Percentiles rank a stretch among this genome's conserved stretches.
These are phyloP conservation scores for Borostomias antarcticus DNA, from an alignment of 2,797 vertebrate species.

Conservation along the genomic window DNA sequence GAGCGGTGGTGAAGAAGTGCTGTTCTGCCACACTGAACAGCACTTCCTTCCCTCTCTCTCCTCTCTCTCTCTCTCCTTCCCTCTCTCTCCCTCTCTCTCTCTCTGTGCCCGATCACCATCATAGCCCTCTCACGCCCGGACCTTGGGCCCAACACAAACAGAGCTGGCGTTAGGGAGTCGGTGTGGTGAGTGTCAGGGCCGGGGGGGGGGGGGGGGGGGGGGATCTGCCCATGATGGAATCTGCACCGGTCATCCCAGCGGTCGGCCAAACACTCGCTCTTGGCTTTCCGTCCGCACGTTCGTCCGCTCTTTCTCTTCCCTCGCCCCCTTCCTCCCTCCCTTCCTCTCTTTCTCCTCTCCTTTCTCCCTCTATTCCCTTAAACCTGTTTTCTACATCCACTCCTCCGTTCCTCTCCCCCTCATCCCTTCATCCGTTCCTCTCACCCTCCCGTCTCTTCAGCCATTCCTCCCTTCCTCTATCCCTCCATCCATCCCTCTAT, in stretches of 20 bases:
- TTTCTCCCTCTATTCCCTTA: no score
- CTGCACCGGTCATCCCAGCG: slow-evolving; percentile 15
- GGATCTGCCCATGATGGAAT: slow-evolving; percentile 25
- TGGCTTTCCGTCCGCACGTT: no score
- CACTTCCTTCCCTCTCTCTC: rapidly evolving
- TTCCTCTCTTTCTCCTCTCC: no score
- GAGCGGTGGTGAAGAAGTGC: slow-evolving; percentile 27
- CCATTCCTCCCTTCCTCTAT: not conserved
- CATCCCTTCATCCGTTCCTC: not conserved
- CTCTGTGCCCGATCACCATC: not conserved
- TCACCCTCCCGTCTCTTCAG: no score
- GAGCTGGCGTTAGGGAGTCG: slow-evolving; percentile 32
- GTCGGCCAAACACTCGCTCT: no score
- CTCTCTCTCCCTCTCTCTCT: not conserved
- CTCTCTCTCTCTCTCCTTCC: not conserved
- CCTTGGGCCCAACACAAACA: slow-evolving; percentile 32
- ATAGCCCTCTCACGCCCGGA: not conserved
- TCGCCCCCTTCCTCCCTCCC: not conserved
- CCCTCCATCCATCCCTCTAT: slow-evolving; percentile 17
- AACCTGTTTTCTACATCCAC: no score
- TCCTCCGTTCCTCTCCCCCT: no score
- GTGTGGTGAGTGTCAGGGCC: slow-evolving; percentile 45
- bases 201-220: slow-evolving; percentile 7
- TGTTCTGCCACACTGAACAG: slow-evolving; percentile 29
- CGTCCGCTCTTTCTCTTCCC: no score